Conservation (phyloP, 2,113 vertebrate species). For the Amblyopsis rosae region DNA sequence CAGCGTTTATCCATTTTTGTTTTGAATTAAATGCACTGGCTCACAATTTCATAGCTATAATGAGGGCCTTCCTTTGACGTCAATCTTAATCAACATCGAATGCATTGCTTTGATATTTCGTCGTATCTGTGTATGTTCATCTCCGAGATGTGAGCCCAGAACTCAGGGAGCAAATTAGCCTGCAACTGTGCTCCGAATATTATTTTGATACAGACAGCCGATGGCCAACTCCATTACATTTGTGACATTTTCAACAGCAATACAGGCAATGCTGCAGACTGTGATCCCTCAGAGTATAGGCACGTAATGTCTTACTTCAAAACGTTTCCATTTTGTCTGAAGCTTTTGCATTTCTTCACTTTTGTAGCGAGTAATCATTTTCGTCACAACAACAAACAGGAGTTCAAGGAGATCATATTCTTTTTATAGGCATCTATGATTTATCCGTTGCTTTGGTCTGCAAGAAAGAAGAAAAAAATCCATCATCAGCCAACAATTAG, state of each 20-base stretch:
- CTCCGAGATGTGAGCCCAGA: slow-evolving; percentile 3
- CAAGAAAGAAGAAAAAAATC: background rate
- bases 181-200: slow-evolving; percentile 17
- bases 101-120: slow-evolving; percentile 40
- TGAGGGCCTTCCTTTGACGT: slow-evolving; percentile 8
- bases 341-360: too few species aligned
- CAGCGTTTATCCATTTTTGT: background rate
- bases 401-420: too few species aligned
- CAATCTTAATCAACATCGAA: slow-evolving; percentile 31
- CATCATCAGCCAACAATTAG: slow-evolving; percentile 23
- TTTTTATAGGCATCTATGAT: too few species aligned
- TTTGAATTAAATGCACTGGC: background rate
- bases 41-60: background rate
- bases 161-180: slow-evolving; percentile 8
- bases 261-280: too few species aligned
- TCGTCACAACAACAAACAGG: too few species aligned
- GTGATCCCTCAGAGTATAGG: too few species aligned
- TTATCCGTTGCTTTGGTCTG: too few species aligned
- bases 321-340: too few species aligned
- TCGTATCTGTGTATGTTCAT: slow-evolving; percentile 6
- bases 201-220: slow-evolving; percentile 15
- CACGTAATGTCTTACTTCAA: too few species aligned
- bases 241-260: slow-evolving; percentile 11
- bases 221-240: background rate
- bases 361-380: too few species aligned